phyloP scores from a whole-genome alignment of 2,888 invertebrate genomes.

The Leptinotarsa rubiginosa region DNA sequence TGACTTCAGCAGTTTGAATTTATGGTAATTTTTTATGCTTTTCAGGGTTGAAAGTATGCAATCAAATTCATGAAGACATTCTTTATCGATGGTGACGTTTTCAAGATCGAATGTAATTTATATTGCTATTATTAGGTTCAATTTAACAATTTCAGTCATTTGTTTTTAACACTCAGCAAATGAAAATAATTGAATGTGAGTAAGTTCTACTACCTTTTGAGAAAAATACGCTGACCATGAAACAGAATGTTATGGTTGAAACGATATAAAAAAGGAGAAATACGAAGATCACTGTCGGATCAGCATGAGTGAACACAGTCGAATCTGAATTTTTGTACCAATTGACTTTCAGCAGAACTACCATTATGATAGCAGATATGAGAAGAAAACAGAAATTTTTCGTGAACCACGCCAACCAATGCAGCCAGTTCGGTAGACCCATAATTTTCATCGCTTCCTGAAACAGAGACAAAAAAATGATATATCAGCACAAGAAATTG shows the following conservation, averaged over 20 bases:
- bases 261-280: constrained; percentile 79
- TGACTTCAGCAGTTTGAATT: too few species aligned
- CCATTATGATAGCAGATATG: constrained; percentile 71
- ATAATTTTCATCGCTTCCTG: constrained; percentile 90
- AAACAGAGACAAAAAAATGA: constrained; percentile 30
- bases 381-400: constrained; percentile 78
- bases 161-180: too few species aligned
- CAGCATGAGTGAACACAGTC: constrained; percentile 77
- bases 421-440: constrained; percentile 86
- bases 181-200: too few species aligned
- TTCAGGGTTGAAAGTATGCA: too few species aligned
- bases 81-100: too few species aligned
- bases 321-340: constrained; percentile 63
- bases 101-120: too few species aligned
- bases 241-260: constrained; percentile 80
- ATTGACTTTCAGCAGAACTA: constrained; percentile 67
- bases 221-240: constrained; percentile 84
- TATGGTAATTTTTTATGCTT: too few species aligned
- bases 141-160: too few species aligned
- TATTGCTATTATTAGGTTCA: too few species aligned
- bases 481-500: too few species aligned
- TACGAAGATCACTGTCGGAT: constrained; percentile 76
- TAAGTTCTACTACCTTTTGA: constrained; percentile 73
- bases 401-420: constrained; percentile 88
- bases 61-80: too few species aligned